Evolutionary conservation across 2,888 invertebrate species (phyloP), one percentile per base, ranked within the genome.

Genomic region (Penaeus monodon): DNA sequence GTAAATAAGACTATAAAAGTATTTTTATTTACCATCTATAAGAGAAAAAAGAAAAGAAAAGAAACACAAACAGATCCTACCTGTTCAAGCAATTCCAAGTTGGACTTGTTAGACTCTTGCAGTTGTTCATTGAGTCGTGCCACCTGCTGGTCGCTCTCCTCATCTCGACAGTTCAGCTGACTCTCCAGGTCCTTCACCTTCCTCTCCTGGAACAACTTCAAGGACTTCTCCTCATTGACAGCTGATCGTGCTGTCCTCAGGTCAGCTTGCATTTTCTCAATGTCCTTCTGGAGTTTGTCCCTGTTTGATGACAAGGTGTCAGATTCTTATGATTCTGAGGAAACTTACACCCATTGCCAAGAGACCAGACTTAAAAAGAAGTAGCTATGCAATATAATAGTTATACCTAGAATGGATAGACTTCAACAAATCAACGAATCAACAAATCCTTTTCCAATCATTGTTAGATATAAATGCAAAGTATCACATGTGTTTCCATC

Each of bases 211-310:
- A 93, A 92, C 0, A 94, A 91, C 88, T 94, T 93, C 79, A 93
- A 91, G 0, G 94, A 93, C 90, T 94, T 94, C 90, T 95, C 94
- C 91, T 94, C 94, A 90, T 94, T 94, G 20, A 93, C 92, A 12
- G 92, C 91, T 64, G 93, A 91, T 22, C 93, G 93, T 0, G 93
- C 91, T 22, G 91, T 91, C 85, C 92, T 91, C 27, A 93, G 85
- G 88, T 94, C 94, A 7, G 92, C 91, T 90, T 94, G 94, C 7
- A 93, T 91, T 27, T 92, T 91, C 84, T 93, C 93, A 4, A 94
- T 90, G 70, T 94, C 94, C 76, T 92, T 92, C 80, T 93, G 93
- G 8, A 94, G 85, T 38, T 57, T 90, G 49, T 81, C 80, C 76
- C 91, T 91, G 64, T 24, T 57, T 17, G 17, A 57, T 57, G 57